Percentiles rank a stretch among this genome's conserved stretches.
phyloP scores from a whole-genome alignment of 2,888 invertebrate species.

The Platycheirus rosarum region DNA sequence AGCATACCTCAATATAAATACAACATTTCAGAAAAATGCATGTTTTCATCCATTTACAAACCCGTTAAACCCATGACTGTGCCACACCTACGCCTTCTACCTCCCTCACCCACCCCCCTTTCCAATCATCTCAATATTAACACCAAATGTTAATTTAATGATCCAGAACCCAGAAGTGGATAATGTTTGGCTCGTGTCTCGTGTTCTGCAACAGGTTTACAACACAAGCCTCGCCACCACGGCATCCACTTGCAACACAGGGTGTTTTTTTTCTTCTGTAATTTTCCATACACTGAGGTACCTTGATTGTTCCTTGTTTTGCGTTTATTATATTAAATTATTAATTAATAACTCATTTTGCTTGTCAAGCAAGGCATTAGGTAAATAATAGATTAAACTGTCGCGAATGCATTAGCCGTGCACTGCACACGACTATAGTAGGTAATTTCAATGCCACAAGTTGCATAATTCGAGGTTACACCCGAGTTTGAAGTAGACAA shows the following conservation, averaged over 20 bases:
- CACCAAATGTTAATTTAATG: slow-evolving; percentile 1
- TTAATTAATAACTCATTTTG: slow-evolving; percentile 51
- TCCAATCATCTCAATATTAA: no score
- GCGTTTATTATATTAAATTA: slow-evolving; percentile 23
- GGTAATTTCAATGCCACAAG: slow-evolving; percentile 37
- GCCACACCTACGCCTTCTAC: no score
- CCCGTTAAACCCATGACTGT: no score
- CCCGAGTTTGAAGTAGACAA: slow-evolving; percentile 21
- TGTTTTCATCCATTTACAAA: no score
- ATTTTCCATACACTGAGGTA: neutral
- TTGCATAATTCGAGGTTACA: slow-evolving; percentile 56
- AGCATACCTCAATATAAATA: no score
- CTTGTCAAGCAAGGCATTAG: slow-evolving; percentile 36
- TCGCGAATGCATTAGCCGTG: slow-evolving; percentile 4
- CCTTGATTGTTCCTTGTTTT: neutral
- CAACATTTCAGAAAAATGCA: no score
- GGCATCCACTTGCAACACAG: neutral
- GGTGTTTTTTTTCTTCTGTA: neutral
- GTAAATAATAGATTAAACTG: slow-evolving; percentile 37
- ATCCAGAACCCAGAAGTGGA: slow-evolving; percentile 17
- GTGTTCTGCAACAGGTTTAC: neutral
- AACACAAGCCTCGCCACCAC: slow-evolving; percentile 2
- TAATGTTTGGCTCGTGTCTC: neutral
- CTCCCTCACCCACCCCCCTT: no score
- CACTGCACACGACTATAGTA: slow-evolving; percentile 19